phyloP scores from a whole-genome alignment of 2,888 invertebrate species.

The Drepana falcataria region DNA sequence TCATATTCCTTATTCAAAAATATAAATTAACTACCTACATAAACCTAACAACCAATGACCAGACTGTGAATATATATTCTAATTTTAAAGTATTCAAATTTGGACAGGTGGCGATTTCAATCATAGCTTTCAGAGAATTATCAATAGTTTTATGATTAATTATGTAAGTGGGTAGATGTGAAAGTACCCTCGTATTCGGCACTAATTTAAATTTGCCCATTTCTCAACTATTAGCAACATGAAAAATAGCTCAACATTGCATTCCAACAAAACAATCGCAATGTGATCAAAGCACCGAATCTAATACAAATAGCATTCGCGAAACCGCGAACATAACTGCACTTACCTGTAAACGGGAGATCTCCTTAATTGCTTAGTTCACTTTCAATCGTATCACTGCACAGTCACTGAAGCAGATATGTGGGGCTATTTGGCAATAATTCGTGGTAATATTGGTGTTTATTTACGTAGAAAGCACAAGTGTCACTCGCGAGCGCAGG shows the following conservation, averaged over 20 bases:
- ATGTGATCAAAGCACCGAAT: constrained; percentile 21
- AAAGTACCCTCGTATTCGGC: background rate
- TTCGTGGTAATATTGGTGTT: background rate
- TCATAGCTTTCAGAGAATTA: too few species aligned
- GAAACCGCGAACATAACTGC: constrained; percentile 14
- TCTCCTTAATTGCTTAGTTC: background rate
- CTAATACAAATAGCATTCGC: constrained; percentile 23
- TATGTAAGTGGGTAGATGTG: background rate
- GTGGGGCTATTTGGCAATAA: background rate
- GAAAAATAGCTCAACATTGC: background rate
- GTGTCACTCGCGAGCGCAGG: constrained; percentile 27
- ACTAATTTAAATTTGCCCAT: background rate
- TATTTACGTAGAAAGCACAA: constrained; percentile 15
- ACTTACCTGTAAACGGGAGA: constrained; percentile 18
- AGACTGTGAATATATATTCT: too few species aligned
- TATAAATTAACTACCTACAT: too few species aligned
- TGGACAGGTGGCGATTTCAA: too few species aligned
- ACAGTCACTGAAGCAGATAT: constrained; percentile 11
- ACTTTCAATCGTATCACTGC: constrained; percentile 8
- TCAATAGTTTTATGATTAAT: too few species aligned
- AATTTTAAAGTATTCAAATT: too few species aligned
- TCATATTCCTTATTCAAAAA: too few species aligned
- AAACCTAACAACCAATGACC: too few species aligned
- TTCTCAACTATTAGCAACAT: background rate
- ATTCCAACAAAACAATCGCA: constrained; percentile 24